Evolutionary conservation across 1,140 invertebrate species (phyloP).

Genomic region (Holcopasites calliopsidis): DNA sequence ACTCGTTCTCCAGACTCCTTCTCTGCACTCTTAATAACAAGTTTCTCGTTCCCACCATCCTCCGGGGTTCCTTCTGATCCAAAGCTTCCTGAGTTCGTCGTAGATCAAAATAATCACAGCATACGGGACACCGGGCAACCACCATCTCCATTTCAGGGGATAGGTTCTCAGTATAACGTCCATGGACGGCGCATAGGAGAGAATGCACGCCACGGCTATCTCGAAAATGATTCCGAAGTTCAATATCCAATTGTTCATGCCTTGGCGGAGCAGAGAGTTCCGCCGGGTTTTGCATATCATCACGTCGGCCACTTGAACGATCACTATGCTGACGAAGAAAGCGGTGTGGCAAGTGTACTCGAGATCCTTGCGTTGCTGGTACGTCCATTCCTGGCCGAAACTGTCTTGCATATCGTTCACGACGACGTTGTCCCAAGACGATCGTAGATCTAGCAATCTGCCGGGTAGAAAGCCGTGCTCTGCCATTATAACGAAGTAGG

Average conservation of each 20-base stretch:
- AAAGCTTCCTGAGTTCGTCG: conserved; percentile 87
- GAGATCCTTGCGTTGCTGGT: conserved; percentile 85
- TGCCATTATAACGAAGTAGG: conserved; percentile 93
- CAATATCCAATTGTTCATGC: conserved; percentile 87
- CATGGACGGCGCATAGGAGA: conserved; percentile 86
- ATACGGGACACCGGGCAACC: conserved; percentile 88
- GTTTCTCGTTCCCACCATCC: conserved; percentile 91
- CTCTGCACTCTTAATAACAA: conserved; percentile 90
- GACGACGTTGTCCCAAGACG: conserved; percentile 86
- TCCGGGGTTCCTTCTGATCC: conserved; percentile 86
- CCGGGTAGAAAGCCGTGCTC: conserved; percentile 89
- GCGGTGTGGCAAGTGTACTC: conserved; percentile 90
- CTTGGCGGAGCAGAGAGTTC: conserved; percentile 88
- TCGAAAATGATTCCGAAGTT: conserved; percentile 87
- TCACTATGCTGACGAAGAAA: conserved; percentile 89
- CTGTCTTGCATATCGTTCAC: conserved; percentile 88
- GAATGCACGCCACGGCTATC: conserved; percentile 82
- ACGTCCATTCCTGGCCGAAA: conserved; percentile 90
- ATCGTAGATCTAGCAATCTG: conserved; percentile 85
- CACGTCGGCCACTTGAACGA: conserved; percentile 89
- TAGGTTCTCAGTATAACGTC: conserved; percentile 82
- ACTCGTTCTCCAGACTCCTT: too few relatives aligned
- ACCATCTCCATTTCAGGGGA: conserved; percentile 83
- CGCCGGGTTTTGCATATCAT: conserved; percentile 91
- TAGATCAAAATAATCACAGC: conserved; percentile 87